These are phyloP conservation scores for Drosophila conformis DNA, from an alignment of 2,888 invertebrate species.

Conservation along the genomic window DNA sequence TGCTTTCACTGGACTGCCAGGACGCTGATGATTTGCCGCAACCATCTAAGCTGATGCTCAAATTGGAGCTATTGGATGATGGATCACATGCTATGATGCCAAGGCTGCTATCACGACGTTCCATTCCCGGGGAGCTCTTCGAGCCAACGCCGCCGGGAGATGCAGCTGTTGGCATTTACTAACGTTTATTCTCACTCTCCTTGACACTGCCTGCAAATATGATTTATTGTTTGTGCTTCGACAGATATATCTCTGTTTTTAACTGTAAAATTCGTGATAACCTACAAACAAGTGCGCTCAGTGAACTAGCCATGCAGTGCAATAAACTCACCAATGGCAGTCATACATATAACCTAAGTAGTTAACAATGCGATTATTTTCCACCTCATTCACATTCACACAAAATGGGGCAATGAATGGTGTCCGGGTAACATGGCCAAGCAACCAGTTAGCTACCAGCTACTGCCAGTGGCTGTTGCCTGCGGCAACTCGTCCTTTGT, in stretches of 20 bases:
- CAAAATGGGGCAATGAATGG: slow-evolving; percentile 48
- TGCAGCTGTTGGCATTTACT: slow-evolving; percentile 46
- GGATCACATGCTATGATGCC: slow-evolving; percentile 38
- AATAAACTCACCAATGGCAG: slow-evolving; percentile 37
- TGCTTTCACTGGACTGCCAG: slow-evolving; percentile 42
- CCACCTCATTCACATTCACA: slow-evolving; percentile 27
- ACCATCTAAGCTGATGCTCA: slow-evolving; percentile 63
- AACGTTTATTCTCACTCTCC: slow-evolving; percentile 4
- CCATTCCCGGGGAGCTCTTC: slow-evolving; percentile 51
- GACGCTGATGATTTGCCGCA: slow-evolving; percentile 29
- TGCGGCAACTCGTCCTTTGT: slow-evolving; percentile 19
- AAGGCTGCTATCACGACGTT: slow-evolving; percentile 24
- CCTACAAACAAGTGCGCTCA: slow-evolving; percentile 26
- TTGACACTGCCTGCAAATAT: slow-evolving; percentile 25
- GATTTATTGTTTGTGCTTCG: slow-evolving; percentile 19
- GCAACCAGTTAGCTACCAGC: slow-evolving; percentile 7
- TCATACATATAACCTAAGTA: slow-evolving; percentile 8
- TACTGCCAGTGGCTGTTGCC: slow-evolving; percentile 12
- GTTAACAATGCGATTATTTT: slow-evolving; percentile 35
- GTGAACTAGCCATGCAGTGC: slow-evolving; percentile 24
- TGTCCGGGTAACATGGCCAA: neutral
- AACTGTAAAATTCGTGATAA: slow-evolving; percentile 26
- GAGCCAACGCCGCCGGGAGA: slow-evolving; percentile 60
- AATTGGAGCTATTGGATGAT: slow-evolving; percentile 66
- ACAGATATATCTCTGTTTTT: slow-evolving; percentile 17